Conservation (phyloP, 2,113 vertebrate species). For the Hymenochirus boettgeri region DNA sequence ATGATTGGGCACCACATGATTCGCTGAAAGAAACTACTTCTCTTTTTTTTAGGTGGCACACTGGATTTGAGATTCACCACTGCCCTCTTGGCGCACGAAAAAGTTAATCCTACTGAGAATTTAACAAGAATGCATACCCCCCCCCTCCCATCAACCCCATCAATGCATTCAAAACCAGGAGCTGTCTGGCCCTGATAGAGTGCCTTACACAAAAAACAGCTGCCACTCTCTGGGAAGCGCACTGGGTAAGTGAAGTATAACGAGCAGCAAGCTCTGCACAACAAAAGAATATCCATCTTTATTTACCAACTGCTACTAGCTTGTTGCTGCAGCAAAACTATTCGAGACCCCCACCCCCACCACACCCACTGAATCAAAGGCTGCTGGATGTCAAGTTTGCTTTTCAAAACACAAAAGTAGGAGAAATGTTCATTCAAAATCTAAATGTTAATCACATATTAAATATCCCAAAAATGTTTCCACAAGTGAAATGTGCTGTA, state of each 20-base stretch:
- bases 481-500: no score
- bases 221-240: slow-evolving; percentile 84
- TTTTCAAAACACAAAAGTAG: background rate
- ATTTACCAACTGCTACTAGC: slow-evolving; percentile 82
- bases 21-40: slow-evolving; percentile 10
- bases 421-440: no score
- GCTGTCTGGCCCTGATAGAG: slow-evolving; percentile 94
- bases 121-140: slow-evolving; percentile 49
- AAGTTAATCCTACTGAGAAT: slow-evolving; percentile 60
- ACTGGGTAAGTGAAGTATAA: slow-evolving; percentile 83
- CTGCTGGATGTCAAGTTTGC: background rate
- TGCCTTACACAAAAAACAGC: slow-evolving; percentile 89
- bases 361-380: slow-evolving; percentile 50
- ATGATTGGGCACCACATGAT: slow-evolving; percentile 11
- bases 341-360: slow-evolving; percentile 55
- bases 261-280: slow-evolving; percentile 71
- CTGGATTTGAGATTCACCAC: slow-evolving; percentile 18
- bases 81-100: slow-evolving; percentile 51
- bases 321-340: slow-evolving; percentile 60
- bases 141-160: slow-evolving; percentile 53
- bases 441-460: no score
- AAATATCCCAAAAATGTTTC: no score
- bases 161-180: slow-evolving; percentile 65
- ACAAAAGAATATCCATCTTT: slow-evolving; percentile 91
- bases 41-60: slow-evolving; percentile 13